A percentile compares a stretch with the other conserved stretches of the same genome.
phyloP scores from a whole-genome alignment of 2,888 invertebrate species.

The Andrena haemorrhoa region DNA sequence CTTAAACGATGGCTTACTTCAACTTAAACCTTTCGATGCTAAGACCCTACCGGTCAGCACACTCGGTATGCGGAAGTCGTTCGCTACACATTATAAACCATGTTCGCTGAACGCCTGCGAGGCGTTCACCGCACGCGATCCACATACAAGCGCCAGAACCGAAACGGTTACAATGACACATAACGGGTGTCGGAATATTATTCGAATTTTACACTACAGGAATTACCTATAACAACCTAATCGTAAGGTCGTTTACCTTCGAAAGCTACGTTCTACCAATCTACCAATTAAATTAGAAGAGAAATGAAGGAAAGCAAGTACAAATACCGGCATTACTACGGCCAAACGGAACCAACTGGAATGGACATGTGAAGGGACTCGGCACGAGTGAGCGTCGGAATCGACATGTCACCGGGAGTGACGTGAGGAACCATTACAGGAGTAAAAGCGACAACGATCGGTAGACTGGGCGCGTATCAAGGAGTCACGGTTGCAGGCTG shows the following conservation, averaged over 20 bases:
- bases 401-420: not conserved
- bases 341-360: not conserved
- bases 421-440: not conserved
- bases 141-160: no score
- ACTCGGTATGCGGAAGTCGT: no score
- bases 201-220: no score
- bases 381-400: not conserved
- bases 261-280: not conserved
- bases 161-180: no score
- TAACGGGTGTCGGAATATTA: no score
- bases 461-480: conserved; percentile 8
- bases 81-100: no score
- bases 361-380: not conserved
- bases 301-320: not conserved
- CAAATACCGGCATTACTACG: not conserved
- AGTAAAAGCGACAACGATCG: conserved; percentile 20
- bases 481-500: conserved; percentile 22
- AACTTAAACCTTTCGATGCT: not conserved
- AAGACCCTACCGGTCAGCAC: no score
- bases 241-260: no score
- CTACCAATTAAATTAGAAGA: not conserved
- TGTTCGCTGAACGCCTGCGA: no score
- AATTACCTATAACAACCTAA: no score
- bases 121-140: no score
- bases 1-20: not conserved